Base-by-base conservation (phyloP, 2,888 invertebrate species). In the Epirrhoe tristata region DNA sequence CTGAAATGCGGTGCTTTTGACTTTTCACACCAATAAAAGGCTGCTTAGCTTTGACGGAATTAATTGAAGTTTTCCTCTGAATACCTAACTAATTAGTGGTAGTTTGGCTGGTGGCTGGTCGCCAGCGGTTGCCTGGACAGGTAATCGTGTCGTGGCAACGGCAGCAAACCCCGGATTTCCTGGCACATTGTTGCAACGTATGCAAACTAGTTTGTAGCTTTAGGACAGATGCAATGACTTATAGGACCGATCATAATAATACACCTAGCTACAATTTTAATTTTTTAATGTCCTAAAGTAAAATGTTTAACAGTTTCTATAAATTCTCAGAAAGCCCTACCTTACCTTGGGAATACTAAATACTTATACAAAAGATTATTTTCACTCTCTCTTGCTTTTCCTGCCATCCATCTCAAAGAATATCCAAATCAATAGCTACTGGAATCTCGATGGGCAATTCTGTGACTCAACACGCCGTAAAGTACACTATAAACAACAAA, bases 41-140 rank as follows among this genome's bases (percentile, higher is more conserved):
- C 75, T 53, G 70, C 79, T 77, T 77, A 80, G 83, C 83, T 87
- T 86, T 87, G 84, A 85, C 77, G 83, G 85, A 84, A 85, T 87
- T 87, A 89, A 89, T 87, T 87, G 86, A 86, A 89, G 87, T 89
- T 88, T 88, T 86, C 81, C 81, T 80, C 81, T 78, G 84, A 86
- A 89, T 89, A 81, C 83, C 82, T 79, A 85, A 84, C 85, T 88
- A 87, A 88, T 86, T 86, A 86, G 86, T 72, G 82, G 79, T 81
- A 83, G 81, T 79, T 83, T 72, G 80, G 77, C 62, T 70, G 74
- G 74, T 68, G 60, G 66, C 63, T 71, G 69, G 74, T 63, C 69
- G 71, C 67, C 70, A 53, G 74, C 61, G 76, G 71, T 74, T 72
- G 74, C 52, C 69, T 67, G 70, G 65, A 24, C 74, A 43, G 46